Percentiles rank a stretch among this genome's conserved stretches.
These are phyloP conservation scores for Sphaerophoria taeniata DNA, from an alignment of 2,888 invertebrate species.

Conservation along the genomic window DNA sequence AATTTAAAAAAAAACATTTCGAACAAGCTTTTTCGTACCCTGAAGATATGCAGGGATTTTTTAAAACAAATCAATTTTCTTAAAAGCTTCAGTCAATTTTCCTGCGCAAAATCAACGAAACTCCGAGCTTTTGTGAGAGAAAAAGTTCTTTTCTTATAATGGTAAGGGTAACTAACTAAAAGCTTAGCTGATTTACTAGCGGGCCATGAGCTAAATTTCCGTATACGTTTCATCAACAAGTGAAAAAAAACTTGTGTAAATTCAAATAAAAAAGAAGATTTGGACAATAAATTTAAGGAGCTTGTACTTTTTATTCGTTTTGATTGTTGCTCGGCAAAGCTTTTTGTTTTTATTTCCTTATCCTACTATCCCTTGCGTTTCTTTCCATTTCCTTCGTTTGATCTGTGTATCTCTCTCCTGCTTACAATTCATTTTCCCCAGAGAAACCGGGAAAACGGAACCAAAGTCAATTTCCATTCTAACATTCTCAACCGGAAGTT, in stretches of 20 bases:
- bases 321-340: neutral
- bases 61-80: neutral
- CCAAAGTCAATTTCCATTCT: slow-evolving; percentile 67
- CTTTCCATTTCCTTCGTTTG: neutral
- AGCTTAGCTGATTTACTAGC: slow-evolving; percentile 10
- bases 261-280: neutral
- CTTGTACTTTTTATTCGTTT: slow-evolving; percentile 54
- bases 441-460: slow-evolving; percentile 36
- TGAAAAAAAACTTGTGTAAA: slow-evolving; percentile 12
- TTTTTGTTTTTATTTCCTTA: slow-evolving; percentile 13
- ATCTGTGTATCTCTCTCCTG: neutral
- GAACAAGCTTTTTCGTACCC: neutral
- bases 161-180: neutral
- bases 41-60: slow-evolving; percentile 40
- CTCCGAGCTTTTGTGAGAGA: slow-evolving; percentile 36
- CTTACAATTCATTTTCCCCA: slow-evolving; percentile 40
- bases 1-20: neutral
- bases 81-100: neutral
- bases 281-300: neutral
- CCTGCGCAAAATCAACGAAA: slow-evolving; percentile 29
- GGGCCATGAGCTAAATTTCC: neutral
- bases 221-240: slow-evolving; percentile 52
- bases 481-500: slow-evolving; percentile 64
- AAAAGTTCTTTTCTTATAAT: slow-evolving; percentile 45
- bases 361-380: neutral